These are phyloP conservation scores for Hypsopygia costalis DNA, from an alignment of 2,888 invertebrate species.

Conservation along the genomic window DNA sequence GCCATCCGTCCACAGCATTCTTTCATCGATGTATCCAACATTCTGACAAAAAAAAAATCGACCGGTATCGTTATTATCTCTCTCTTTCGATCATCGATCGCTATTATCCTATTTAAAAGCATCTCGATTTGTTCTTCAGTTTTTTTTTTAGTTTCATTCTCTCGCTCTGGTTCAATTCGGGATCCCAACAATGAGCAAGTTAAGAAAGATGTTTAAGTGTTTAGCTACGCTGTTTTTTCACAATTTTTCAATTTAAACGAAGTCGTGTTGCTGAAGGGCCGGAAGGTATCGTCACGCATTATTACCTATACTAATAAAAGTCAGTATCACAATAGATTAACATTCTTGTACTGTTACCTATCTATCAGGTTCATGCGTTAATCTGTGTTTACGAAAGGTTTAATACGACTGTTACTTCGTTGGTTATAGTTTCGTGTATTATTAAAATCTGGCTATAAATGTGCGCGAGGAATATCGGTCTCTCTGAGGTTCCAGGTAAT, in stretches of 20 bases:
- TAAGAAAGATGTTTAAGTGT: slow-evolving; percentile 80
- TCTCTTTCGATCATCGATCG: slow-evolving; percentile 76
- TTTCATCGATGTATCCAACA: slow-evolving; percentile 58
- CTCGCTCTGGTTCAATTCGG: slow-evolving; percentile 68
- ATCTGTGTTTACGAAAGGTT: slow-evolving; percentile 5
- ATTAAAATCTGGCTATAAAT: slow-evolving; percentile 55
- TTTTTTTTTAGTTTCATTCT: slow-evolving; percentile 65
- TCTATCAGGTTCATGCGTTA: slow-evolving; percentile 22
- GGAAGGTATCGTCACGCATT: slow-evolving; percentile 76
- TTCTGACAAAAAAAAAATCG: slow-evolving; percentile 58
- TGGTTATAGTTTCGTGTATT: slow-evolving; percentile 23
- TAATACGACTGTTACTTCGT: background rate
- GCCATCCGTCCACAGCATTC: slow-evolving; percentile 51
- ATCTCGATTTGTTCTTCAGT: slow-evolving; percentile 74
- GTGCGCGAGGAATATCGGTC: slow-evolving; percentile 44
- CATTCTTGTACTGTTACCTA: slow-evolving; percentile 35
- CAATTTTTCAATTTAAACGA: slow-evolving; percentile 75
- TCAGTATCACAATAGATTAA: slow-evolving; percentile 37
- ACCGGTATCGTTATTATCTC: slow-evolving; percentile 76
- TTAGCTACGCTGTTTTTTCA: slow-evolving; percentile 79
- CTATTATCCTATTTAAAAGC: slow-evolving; percentile 79
- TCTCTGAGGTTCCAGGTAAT: slow-evolving; percentile 45
- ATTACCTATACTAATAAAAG: slow-evolving; percentile 66
- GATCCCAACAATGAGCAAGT: slow-evolving; percentile 67
- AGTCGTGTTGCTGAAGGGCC: slow-evolving; percentile 71